Evolutionary conservation across 1,140 invertebrate species (phyloP), one percentile per base, ranked within the genome.

Genomic region (Caenorhabditis briggsae): DNA sequence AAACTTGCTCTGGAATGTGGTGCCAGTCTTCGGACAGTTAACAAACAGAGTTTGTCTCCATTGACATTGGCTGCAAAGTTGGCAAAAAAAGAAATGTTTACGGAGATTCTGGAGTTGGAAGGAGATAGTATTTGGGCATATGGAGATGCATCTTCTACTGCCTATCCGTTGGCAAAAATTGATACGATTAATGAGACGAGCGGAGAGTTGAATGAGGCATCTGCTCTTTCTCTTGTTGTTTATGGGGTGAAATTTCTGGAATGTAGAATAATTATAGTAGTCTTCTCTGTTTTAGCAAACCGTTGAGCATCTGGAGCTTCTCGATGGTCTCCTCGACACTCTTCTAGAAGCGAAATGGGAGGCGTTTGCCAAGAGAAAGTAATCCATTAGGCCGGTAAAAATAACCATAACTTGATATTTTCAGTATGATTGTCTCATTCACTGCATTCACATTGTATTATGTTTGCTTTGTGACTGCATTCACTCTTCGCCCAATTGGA

Each of bases 281-380:
- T 3, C 33, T 33, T 33, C 33, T 33, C 3, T 33, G 33, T 33
- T 43, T 91, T 90, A 97, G 96, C 96, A 97, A 88, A 96, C 96
- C 93, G 95, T 96, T 88, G 96, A 96, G 92, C 97, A 99, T 94
- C 94, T 99, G 88, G 96, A 98, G 91, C 94, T 99, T 87, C 95
- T 99, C 94, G 97, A 99, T 92, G 97, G 97, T 1, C 95, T 97
- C 82, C 93, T 99, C 25, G 96, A 97, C 7, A 96, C 98, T 93
- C 94, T 99, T 11, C 93, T 99, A 11, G 95, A 97, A 92, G 97
- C 97, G 0, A 99, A 99, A 94, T 99, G 97, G 97, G 96, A 97
- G 90, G 65, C 90, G 25, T 91, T 90, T 85, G 90, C 87, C 16
- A 87, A 89, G 55, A 89, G 82, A 87, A 78, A 84, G 90, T 90